phyloP scores from a whole-genome alignment of 2,797 vertebrate genomes.

The Anabas testudineus region DNA sequence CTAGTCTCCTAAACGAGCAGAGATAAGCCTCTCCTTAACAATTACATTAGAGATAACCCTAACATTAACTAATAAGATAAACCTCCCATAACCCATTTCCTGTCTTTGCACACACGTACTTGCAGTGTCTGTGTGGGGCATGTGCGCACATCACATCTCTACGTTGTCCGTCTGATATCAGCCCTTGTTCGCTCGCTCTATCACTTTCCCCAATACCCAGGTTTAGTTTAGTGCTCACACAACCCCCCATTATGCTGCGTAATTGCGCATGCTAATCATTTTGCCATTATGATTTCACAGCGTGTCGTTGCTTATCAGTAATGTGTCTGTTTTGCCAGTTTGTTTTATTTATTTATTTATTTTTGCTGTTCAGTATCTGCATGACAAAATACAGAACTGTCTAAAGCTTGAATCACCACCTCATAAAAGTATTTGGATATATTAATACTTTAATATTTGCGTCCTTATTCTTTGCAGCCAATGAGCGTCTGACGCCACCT shows the following conservation, averaged over 20 bases:
- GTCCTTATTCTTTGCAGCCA: no score
- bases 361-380: constrained; percentile 33
- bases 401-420: no score
- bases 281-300: constrained; percentile 74
- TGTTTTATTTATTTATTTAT: no score
- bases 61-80: constrained; percentile 25
- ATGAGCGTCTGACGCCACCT: no score
- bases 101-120: constrained; percentile 28
- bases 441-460: no score
- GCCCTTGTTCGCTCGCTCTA: background rate
- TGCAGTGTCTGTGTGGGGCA: constrained; percentile 18
- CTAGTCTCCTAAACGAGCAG: constrained; percentile 28
- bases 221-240: constrained; percentile 49
- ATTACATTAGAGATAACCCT: constrained; percentile 13
- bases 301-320: constrained; percentile 66
- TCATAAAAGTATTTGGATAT: no score
- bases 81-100: constrained; percentile 18
- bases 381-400: no score
- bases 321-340: constrained; percentile 58
- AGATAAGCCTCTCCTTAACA: constrained; percentile 29
- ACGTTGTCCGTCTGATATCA: constrained; percentile 23
- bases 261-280: constrained; percentile 79
- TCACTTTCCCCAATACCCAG: constrained; percentile 32
- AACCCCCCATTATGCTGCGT: constrained; percentile 66
- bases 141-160: background rate